These are phyloP conservation scores for Drosophila varians DNA, from an alignment of 1,140 invertebrate species.

Conservation along the genomic window DNA sequence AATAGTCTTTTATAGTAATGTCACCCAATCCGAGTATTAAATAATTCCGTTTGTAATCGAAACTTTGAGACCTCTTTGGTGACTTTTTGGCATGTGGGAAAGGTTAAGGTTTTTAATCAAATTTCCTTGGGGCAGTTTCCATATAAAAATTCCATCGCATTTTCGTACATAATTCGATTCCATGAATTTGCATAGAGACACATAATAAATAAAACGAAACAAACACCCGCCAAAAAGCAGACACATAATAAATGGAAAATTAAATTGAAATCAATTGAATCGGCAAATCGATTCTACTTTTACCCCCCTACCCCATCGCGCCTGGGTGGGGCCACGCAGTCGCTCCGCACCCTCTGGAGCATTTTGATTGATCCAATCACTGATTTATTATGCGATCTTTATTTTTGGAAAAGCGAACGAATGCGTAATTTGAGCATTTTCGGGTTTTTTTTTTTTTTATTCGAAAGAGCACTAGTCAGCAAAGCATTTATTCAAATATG, in stretches of 20 bases:
- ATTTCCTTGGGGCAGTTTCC: neutral
- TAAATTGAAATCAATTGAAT: slow-evolving; percentile 71
- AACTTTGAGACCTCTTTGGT: neutral
- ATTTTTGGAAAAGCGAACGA: slow-evolving; percentile 32
- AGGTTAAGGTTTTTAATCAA: neutral
- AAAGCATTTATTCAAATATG: slow-evolving; percentile 17
- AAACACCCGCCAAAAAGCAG: slow-evolving; percentile 20
- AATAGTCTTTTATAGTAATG: no score
- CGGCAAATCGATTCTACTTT: slow-evolving; percentile 35
- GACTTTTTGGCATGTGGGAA: neutral
- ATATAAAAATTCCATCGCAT: slow-evolving; percentile 7
- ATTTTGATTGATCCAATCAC: slow-evolving; percentile 58
- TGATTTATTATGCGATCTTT: slow-evolving; percentile 56
- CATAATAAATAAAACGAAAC: slow-evolving; percentile 16
- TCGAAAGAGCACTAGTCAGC: slow-evolving; percentile 27
- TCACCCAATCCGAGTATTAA: no score
- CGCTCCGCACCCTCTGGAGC: slow-evolving; percentile 20
- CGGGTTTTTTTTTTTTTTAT: no score
- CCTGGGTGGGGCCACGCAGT: slow-evolving; percentile 22
- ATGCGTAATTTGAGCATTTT: slow-evolving; percentile 58
- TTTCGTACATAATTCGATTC: slow-evolving; percentile 48
- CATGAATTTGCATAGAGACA: slow-evolving; percentile 56
- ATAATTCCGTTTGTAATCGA: neutral
- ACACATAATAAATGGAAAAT: slow-evolving; percentile 55
- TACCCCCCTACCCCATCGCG: no score